Percentiles rank a stretch among this genome's conserved stretches.
Evolutionary conservation across 2,113 vertebrate genomes (phyloP).

Genomic region (Chionomys nivalis): DNA sequence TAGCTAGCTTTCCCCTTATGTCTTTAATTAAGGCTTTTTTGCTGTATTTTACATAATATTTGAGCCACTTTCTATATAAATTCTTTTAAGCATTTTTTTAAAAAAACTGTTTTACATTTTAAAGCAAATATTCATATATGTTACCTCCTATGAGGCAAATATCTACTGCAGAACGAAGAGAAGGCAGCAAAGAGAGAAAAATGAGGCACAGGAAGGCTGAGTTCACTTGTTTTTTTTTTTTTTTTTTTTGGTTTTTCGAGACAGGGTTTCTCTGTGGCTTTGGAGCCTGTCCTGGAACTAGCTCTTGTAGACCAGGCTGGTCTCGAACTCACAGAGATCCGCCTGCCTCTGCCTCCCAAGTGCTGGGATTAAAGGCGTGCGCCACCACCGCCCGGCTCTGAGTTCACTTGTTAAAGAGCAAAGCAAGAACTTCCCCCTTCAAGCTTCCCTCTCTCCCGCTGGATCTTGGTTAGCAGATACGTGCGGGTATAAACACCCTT

Average conservation of each 20-base stretch:
- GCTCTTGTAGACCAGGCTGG: no score
- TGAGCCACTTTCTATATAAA: background rate
- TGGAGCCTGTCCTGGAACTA: no score
- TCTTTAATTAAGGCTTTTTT: background rate
- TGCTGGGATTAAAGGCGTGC: no score
- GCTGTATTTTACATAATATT: constrained; percentile 26
- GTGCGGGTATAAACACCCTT: background rate
- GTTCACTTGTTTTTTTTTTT: background rate
- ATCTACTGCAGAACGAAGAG: constrained; percentile 12
- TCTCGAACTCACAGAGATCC: no score
- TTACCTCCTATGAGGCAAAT: background rate
- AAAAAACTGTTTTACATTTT: background rate
- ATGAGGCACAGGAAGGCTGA: background rate
- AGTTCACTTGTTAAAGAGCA: background rate
- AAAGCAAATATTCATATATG: background rate
- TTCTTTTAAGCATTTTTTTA: background rate
- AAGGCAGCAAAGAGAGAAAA: background rate
- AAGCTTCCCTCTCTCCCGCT: background rate
- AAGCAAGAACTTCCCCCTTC: background rate
- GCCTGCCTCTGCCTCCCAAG: no score
- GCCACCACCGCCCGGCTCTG: no score
- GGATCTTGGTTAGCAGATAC: background rate
- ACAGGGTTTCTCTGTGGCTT: no score
- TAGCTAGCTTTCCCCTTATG: background rate
- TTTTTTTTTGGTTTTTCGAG: no score